Conservation (phyloP, 2,888 invertebrate genomes). For the Patella caerulea region DNA sequence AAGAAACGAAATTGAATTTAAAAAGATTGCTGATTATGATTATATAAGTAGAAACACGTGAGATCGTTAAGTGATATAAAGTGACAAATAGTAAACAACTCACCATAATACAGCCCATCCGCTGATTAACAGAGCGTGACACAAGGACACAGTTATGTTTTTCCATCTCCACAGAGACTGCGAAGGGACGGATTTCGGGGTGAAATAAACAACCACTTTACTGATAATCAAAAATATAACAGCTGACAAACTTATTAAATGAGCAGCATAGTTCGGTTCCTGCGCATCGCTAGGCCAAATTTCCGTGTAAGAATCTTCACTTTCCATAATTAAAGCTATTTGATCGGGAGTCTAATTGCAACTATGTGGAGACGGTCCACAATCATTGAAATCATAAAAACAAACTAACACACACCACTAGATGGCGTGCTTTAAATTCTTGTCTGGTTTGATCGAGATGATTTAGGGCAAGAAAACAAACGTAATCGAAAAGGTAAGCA, state of each 20-base stretch:
- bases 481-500: too few species aligned
- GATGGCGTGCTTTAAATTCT: too few species aligned
- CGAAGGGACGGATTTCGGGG: conserved; percentile 36
- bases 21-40: background rate
- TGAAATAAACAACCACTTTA: conserved; percentile 29
- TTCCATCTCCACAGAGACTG: conserved; percentile 54
- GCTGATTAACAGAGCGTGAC: conserved; percentile 51
- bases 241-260: conserved; percentile 37
- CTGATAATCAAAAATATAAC: conserved; percentile 40
- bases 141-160: conserved; percentile 56
- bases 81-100: conserved; percentile 18
- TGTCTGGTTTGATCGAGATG: too few species aligned
- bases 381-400: too few species aligned
- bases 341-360: too few species aligned
- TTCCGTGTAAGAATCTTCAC: background rate
- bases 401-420: too few species aligned
- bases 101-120: conserved; percentile 53
- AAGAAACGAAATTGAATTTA: too few species aligned
- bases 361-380: too few species aligned
- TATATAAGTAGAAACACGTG: too few species aligned
- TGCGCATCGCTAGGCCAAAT: background rate
- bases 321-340: too few species aligned
- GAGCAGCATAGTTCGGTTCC: conserved; percentile 32
- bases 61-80: too few species aligned
- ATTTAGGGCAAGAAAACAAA: too few species aligned